Percentiles rank a stretch among this genome's conserved stretches.
These are phyloP conservation scores for Argyrosomus japonicus DNA, from an alignment of 2,113 vertebrate species.

Conservation along the genomic window DNA sequence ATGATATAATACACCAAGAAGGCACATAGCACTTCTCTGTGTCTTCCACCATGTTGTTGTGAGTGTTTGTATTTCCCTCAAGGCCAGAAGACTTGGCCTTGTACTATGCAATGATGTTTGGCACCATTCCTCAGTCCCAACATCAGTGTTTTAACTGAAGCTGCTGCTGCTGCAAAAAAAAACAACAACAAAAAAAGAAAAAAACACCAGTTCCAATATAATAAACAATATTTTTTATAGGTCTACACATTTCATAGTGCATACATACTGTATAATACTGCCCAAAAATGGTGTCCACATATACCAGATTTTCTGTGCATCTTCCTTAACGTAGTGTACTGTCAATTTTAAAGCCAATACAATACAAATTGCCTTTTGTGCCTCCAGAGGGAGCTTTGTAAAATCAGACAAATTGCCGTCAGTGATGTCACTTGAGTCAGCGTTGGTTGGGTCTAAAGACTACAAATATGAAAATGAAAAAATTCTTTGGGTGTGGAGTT, in stretches of 20 bases:
- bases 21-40: slow-evolving; percentile 4
- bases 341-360: no score
- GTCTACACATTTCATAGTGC: neutral
- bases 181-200: neutral
- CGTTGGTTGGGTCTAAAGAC: no score
- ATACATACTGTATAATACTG: neutral
- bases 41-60: slow-evolving; percentile 56
- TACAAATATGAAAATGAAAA: no score
- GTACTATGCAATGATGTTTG: slow-evolving; percentile 14
- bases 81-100: slow-evolving; percentile 5
- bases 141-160: neutral
- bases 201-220: neutral
- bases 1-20: slow-evolving; percentile 48
- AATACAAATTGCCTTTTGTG: no score
- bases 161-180: neutral
- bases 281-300: neutral
- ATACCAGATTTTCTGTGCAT: no score
- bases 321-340: no score
- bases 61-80: slow-evolving; percentile 41
- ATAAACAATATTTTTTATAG: neutral
- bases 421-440: no score
- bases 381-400: no score
- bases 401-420: no score
- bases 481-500: no score
- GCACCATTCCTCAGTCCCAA: slow-evolving; percentile 10